Percentiles rank a stretch among this genome's conserved stretches.
phyloP scores from a whole-genome alignment of 1,140 invertebrate species.

The Hylaeus volcanicus region DNA sequence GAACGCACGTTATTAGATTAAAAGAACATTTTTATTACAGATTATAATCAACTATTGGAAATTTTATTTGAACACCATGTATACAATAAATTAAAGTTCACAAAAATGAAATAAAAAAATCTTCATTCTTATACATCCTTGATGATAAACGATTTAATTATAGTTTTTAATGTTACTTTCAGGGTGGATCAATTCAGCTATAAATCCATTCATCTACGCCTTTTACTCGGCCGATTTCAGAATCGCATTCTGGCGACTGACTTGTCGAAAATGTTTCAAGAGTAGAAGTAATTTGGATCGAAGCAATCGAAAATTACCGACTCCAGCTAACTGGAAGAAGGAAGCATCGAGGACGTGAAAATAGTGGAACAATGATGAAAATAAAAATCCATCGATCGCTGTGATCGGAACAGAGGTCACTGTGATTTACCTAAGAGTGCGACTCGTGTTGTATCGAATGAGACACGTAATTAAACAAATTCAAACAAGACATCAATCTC shows the following conservation, averaged over 20 bases:
- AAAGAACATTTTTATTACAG: too few relatives aligned
- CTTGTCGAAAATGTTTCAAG: constrained; percentile 74
- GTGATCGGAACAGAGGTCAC: constrained; percentile 6
- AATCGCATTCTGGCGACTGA: constrained; percentile 90
- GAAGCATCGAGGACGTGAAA: constrained; percentile 64
- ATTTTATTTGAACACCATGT: too few relatives aligned
- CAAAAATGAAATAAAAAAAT: too few relatives aligned
- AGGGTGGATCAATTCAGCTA: constrained; percentile 94
- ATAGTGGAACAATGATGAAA: neutral
- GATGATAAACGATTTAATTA: neutral
- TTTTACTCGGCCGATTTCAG: constrained; percentile 93
- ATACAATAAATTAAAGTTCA: too few relatives aligned
- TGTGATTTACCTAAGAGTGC: constrained; percentile 26
- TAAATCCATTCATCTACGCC: constrained; percentile 93
- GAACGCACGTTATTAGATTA: too few relatives aligned
- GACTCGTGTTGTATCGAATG: neutral
- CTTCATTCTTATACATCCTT: too few relatives aligned
- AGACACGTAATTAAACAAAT: neutral
- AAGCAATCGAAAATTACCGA: constrained; percentile 53
- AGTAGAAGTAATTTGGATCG: constrained; percentile 53
- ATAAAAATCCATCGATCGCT: neutral
- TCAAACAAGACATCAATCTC: neutral
- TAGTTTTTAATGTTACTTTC: constrained; percentile 33
- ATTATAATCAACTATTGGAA: too few relatives aligned
- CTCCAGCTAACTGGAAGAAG: constrained; percentile 58